Base-by-base conservation (phyloP, 2,888 invertebrate genomes). In the Urechis unicinctus region DNA sequence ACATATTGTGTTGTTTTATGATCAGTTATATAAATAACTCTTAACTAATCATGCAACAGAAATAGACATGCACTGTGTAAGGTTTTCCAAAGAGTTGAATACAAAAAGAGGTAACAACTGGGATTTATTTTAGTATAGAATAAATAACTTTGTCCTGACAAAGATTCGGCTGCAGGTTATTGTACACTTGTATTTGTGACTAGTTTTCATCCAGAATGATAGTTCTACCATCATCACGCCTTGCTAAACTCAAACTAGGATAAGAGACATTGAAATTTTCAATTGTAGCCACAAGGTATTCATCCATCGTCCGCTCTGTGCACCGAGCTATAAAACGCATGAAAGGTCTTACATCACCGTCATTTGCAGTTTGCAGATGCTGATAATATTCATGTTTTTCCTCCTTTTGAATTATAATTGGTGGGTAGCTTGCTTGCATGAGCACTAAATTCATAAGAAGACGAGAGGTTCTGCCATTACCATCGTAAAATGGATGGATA, bases 401-500 rank as follows among this genome's bases (percentile, higher is more conserved):
- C 62, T 92, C 89, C 73, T 94, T 93, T 54, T 88, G 85, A 61
- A 96, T 88, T 64, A 94, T 93, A 17, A 96, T 91, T 0, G 96
- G 95, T 0, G 96, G 96, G 80, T 89, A 97, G 0, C 96, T 95
- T 1, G 91, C 90, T 77, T 89, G 77, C 89, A 97, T 78, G 31
- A 97, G 83, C 61, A 97, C 85, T 66, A 94, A 84, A 79, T 97
- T 97, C 95, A 97, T 96, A 1, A 97, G 83, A 26, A 97, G 82
- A 29, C 97, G 84, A 17, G 94, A 92, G 0, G 96, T 96, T 70
- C 97, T 84, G 0, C 96, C 97, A 73, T 97, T 97, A 49, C 97
- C 96, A 78, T 97, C 96, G 2, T 88, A 84, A 80, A 97, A 97
- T 0, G 97, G 97, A 81, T 97, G 97, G 65, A 97, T 94, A 73